Evolutionary conservation across 2,113 vertebrate species (phyloP).

Genomic region (Salvelinus fontinalis): DNA sequence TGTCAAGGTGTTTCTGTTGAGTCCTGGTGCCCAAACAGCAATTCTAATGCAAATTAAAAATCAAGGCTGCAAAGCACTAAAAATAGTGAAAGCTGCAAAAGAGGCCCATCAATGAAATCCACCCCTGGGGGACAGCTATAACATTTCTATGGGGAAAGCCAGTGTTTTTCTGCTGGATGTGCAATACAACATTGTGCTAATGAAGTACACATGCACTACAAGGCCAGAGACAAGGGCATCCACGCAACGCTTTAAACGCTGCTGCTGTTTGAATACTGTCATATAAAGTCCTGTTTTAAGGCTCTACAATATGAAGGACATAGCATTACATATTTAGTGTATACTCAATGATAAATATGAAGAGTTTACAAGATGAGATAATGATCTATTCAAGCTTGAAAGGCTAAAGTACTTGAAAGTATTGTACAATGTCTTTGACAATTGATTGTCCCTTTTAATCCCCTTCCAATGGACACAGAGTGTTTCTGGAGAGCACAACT

Average conservation of each 20-base stretch:
- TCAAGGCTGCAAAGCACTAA: slow-evolving; percentile 54
- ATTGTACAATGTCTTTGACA: no score
- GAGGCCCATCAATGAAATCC: slow-evolving; percentile 62
- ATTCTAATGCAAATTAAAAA: slow-evolving; percentile 66
- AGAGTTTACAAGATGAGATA: no score
- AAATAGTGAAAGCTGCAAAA: slow-evolving; percentile 57
- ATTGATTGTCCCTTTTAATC: no score
- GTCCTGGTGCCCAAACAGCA: slow-evolving; percentile 48
- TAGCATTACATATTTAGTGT: neutral
- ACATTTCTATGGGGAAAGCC: slow-evolving; percentile 47
- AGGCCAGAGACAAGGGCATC: slow-evolving; percentile 49
- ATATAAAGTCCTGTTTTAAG: neutral
- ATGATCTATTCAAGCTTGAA: no score
- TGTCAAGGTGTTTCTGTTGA: slow-evolving; percentile 49
- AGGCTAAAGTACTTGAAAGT: no score
- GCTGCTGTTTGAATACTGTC: neutral
- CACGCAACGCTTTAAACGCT: slow-evolving; percentile 8
- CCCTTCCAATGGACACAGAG: no score
- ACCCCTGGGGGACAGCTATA: slow-evolving; percentile 53
- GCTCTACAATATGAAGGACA: neutral
- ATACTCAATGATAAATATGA: neutral
- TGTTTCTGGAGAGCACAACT: no score
- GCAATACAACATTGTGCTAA: slow-evolving; percentile 53
- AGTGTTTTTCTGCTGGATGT: slow-evolving; percentile 45
- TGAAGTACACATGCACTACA: slow-evolving; percentile 45